Percentiles rank a stretch among this genome's conserved stretches.
Conservation (phyloP, 1,140 invertebrate genomes). For the Galleria mellonella region DNA sequence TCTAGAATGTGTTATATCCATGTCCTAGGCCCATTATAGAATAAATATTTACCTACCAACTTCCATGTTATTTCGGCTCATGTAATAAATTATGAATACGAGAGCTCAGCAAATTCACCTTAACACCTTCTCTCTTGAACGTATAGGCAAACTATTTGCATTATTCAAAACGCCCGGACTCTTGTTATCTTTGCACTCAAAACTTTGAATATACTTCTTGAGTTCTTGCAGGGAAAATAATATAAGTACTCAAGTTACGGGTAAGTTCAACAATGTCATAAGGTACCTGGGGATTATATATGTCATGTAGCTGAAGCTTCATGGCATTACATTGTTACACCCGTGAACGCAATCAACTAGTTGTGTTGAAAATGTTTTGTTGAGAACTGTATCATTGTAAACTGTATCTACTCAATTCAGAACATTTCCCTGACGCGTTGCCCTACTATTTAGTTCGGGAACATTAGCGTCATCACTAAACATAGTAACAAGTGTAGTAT, state of each 20-base stretch:
- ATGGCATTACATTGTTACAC: constrained; percentile 20
- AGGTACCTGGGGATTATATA: constrained; percentile 22
- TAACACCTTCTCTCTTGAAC: constrained; percentile 11
- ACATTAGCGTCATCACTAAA: no score
- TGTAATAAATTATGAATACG: constrained; percentile 7
- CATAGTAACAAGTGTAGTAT: no score
- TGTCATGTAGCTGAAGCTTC: constrained; percentile 10
- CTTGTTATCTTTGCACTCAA: constrained; percentile 49
- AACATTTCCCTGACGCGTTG: no score
- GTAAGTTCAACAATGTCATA: constrained; percentile 21
- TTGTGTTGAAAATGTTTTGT: background rate
- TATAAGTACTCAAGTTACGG: no score
- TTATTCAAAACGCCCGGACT: constrained; percentile 44
- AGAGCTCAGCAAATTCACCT: constrained; percentile 9
- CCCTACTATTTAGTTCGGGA: no score
- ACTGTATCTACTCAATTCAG: no score
- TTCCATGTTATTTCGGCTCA: no score
- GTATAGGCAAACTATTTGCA: constrained; percentile 35
- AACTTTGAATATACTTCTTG: constrained; percentile 47
- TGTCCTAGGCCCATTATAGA: no score
- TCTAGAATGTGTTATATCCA: no score
- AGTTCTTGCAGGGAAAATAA: constrained; percentile 38
- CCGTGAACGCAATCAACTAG: background rate
- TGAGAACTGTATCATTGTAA: no score
- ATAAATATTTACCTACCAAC: no score